A percentile compares a stretch with the other conserved stretches of the same genome.
Evolutionary conservation across 1,140 invertebrate genomes (phyloP).

Genomic region (Wiebesia pumilae): DNA sequence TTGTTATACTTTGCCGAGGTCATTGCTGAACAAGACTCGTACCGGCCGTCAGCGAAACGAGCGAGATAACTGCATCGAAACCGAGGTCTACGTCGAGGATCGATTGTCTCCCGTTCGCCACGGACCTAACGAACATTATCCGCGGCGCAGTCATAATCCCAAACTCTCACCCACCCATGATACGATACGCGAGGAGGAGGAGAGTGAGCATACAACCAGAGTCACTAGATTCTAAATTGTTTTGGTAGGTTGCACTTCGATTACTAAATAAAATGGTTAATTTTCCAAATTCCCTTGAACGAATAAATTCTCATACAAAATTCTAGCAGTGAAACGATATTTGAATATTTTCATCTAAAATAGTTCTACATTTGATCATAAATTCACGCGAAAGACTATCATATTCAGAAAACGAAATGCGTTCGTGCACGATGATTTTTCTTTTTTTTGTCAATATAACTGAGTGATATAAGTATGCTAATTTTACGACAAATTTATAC

Average conservation of each 20-base stretch:
- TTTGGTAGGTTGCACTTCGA: background rate
- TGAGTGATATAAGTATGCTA: too few species aligned
- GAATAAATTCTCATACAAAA: too few species aligned
- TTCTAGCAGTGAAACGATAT: too few species aligned
- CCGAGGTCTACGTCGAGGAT: constrained; percentile 65
- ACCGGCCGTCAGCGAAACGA: background rate
- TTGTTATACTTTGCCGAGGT: constrained; percentile 8
- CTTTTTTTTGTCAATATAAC: too few species aligned
- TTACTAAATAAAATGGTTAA: too few species aligned
- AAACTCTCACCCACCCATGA: constrained; percentile 62
- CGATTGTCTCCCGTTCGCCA: constrained; percentile 54
- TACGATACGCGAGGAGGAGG: constrained; percentile 66
- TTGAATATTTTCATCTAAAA: too few species aligned
- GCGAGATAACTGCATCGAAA: constrained; percentile 57
- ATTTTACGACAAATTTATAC: too few species aligned
- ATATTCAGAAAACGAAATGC: too few species aligned
- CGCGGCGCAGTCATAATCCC: constrained; percentile 60
- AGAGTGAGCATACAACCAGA: constrained; percentile 60
- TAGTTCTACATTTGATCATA: too few species aligned
- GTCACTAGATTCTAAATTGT: constrained; percentile 66
- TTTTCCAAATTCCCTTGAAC: too few species aligned
- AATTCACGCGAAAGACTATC: too few species aligned
- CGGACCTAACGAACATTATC: constrained; percentile 65
- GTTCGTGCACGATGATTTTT: too few species aligned
- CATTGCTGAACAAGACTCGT: background rate